A percentile compares a stretch with the other conserved stretches of the same genome.
These are phyloP conservation scores for Chaetophractus vellerosus DNA, from an alignment of 2,797 vertebrate genomes.

Conservation along the genomic window DNA sequence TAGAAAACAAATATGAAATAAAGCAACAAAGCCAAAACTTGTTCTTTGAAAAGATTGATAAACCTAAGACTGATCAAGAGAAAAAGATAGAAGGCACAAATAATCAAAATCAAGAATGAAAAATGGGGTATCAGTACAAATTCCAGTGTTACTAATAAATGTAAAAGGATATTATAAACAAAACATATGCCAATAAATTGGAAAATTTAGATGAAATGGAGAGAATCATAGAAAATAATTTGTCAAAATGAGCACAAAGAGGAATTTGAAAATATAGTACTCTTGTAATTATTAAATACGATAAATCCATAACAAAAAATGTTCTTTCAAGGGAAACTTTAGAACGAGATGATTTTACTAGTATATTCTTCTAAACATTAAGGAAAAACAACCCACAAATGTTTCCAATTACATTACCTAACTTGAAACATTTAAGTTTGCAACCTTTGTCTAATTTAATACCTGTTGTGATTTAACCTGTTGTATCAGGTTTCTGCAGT, in stretches of 20 bases:
- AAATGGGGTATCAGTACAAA: not conserved
- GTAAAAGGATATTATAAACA: not conserved
- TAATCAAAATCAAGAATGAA: not conserved
- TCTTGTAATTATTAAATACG: not conserved
- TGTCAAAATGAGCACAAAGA: slow-evolving; percentile 2
- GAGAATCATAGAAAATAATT: slow-evolving; percentile 13
- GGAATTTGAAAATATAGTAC: not conserved
- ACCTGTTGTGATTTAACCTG: not conserved
- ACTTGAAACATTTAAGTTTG: slow-evolving; percentile 9
- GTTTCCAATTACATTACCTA: not conserved
- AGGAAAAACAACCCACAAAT: not conserved
- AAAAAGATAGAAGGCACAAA: not conserved
- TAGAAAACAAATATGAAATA: not conserved
- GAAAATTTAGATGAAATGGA: slow-evolving; percentile 7
- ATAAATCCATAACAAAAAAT: slow-evolving; percentile 4
- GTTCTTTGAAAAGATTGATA: slow-evolving; percentile 12
- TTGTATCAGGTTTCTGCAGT: not conserved
- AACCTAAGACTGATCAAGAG: not conserved
- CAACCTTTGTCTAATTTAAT: not conserved
- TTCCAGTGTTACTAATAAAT: not conserved
- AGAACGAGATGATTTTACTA: not conserved
- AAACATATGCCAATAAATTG: not conserved
- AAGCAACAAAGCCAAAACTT: not conserved
- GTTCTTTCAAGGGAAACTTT: not conserved
- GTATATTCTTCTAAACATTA: not conserved